Evolutionary conservation across 2,888 invertebrate species (phyloP).

Genomic region (Campoplex capitator): DNA sequence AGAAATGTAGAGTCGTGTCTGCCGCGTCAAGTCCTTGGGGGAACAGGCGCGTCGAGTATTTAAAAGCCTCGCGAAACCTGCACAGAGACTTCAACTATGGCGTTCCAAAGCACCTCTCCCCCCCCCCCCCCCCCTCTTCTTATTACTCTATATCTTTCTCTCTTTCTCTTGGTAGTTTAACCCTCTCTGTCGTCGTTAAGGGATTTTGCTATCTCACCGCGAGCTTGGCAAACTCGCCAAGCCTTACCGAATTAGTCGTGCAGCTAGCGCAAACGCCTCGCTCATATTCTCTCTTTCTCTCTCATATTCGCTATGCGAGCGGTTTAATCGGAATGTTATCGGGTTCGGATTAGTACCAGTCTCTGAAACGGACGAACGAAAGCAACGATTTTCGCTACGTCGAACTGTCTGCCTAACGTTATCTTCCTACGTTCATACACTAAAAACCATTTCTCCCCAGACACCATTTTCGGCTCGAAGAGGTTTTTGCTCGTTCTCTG

Average conservation of each 20-base stretch:
- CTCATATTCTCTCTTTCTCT: constrained; percentile 29
- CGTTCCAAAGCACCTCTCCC: constrained; percentile 31
- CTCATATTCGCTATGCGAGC: constrained; percentile 45
- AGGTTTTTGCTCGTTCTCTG: constrained; percentile 4
- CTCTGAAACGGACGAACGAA: constrained; percentile 36
- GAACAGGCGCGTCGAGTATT: constrained; percentile 58
- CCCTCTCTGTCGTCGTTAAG: constrained; percentile 62
- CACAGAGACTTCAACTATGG: constrained; percentile 20
- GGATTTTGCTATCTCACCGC: constrained; percentile 66
- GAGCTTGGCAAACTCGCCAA: constrained; percentile 60
- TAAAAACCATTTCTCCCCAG: constrained; percentile 5
- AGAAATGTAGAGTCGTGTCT: background rate
- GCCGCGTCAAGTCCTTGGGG: constrained; percentile 39
- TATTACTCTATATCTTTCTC: constrained; percentile 7
- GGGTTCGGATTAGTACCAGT: constrained; percentile 60
- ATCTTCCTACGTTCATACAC: constrained; percentile 49
- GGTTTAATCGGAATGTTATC: constrained; percentile 69
- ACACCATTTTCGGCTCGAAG: constrained; percentile 14
- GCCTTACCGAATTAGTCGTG: constrained; percentile 61
- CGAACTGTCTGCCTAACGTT: constrained; percentile 61
- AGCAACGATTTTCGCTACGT: constrained; percentile 62
- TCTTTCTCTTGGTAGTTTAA: constrained; percentile 7
- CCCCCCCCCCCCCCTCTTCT: constrained; percentile 1
- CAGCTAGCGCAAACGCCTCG: constrained; percentile 52
- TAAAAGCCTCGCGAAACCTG: constrained; percentile 49